Base-by-base conservation (phyloP, 2,888 invertebrate species). In the Crossocerus cetratus region DNA sequence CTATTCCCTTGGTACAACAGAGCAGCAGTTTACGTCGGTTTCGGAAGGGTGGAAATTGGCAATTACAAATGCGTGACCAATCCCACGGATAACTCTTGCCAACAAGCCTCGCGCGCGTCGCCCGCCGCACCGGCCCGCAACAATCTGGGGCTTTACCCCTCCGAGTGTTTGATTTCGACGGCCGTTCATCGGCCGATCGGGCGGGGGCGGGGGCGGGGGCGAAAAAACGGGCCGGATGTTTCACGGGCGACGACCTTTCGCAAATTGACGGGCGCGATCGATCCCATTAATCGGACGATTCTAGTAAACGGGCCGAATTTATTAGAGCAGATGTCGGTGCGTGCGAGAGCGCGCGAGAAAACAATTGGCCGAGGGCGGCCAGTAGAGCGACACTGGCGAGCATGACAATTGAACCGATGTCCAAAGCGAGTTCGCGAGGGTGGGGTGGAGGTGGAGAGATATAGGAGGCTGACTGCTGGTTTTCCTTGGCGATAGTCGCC, bases 61-160 rank as follows among this genome's bases (percentile, higher is more conserved):
- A 78, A 82, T 82, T 80, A 82, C 82, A 78, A 82, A 82, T 82
- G 82, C 82, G 82, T 82, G 80, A 76, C 80, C 80, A 68, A 76
- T 67, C 64, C 74, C 79, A 68, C 64, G 68, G 65, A 77, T 69
- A 61, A 76, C 72, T 71, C 67, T 64, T 67, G 78, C 72, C 72
- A 68, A 67, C 72, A 58, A 67, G 57, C 22, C 58, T 42, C n/a
- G 42, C 16, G 21, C n/a, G 42, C 16, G 21, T 16, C 54, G 56
- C 67, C 62, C 67, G 68, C 70, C 56, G 21, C 44, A 69, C 63
- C 71, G 57, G 56, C 44, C 68, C 65, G 70, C 68, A 63, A 68
- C 74, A 74, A 80, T 75, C 69, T 62, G 64, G 61, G 22, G 49
- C 49, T 14, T 43, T 43, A 22, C 67, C 65, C 45, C 32, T 44